phyloP scores from a whole-genome alignment of 2,113 vertebrate species.

The Balaenoptera acutorostrata region DNA sequence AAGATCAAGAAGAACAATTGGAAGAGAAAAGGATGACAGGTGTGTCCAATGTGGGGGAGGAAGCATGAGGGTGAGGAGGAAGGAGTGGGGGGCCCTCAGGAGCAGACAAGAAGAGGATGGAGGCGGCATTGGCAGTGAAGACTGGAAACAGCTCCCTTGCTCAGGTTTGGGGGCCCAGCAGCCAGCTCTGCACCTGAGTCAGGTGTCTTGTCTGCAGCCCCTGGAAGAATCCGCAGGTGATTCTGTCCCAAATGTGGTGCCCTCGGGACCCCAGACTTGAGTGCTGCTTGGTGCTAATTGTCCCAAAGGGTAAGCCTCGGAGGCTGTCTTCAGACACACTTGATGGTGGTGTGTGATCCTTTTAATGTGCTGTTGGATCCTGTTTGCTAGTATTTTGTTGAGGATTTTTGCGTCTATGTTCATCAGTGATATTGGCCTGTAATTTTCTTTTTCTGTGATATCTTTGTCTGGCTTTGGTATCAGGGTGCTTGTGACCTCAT shows the following conservation, averaged over 20 bases:
- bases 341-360: rapidly evolving
- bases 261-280: rapidly evolving
- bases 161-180: no score
- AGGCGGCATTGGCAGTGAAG: rapidly evolving
- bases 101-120: rapidly evolving
- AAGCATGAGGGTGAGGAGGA: rapidly evolving
- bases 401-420: neutral
- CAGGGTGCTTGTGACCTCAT: neutral
- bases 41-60: rapidly evolving
- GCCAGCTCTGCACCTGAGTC: rapidly evolving
- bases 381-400: rapidly evolving
- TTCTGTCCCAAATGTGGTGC: no score
- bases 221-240: rapidly evolving
- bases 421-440: rapidly evolving
- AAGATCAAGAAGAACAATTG: rapidly evolving
- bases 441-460: neutral
- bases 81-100: rapidly evolving
- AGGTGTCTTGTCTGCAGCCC: no score
- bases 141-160: rapidly evolving
- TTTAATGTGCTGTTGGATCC: rapidly evolving
- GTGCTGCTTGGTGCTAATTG: rapidly evolving
- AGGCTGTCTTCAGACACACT: neutral
- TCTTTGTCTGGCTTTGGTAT: neutral
- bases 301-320: rapidly evolving
- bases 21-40: no score